phyloP scores from a whole-genome alignment of 2,113 vertebrate genomes.

The Erythrolamprus reginae region DNA sequence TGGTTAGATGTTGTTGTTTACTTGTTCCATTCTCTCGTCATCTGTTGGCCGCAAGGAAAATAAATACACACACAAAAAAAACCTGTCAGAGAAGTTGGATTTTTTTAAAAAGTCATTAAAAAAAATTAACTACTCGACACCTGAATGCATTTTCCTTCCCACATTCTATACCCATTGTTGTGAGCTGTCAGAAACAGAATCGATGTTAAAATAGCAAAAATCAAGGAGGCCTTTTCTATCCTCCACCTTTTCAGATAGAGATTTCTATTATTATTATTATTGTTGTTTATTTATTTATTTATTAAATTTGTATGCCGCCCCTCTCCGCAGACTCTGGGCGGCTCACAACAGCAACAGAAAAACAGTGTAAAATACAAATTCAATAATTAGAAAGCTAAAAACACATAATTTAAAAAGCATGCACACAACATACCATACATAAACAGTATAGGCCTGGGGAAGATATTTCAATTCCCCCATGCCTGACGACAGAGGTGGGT shows the following conservation, averaged over 20 bases:
- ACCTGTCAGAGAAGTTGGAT: neutral
- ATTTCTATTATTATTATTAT: too few relatives aligned
- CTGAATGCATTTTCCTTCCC: neutral
- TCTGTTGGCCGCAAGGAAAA: conserved; percentile 25
- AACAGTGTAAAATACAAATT: too few relatives aligned
- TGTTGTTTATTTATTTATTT: too few relatives aligned
- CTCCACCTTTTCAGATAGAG: neutral
- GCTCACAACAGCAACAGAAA: too few relatives aligned
- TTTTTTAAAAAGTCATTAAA: neutral
- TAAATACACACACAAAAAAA: neutral
- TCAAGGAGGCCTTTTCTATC: neutral
- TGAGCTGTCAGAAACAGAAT: neutral
- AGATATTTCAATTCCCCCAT: too few relatives aligned
- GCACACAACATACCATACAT: too few relatives aligned
- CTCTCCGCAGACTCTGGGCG: too few relatives aligned
- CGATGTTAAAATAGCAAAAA: neutral
- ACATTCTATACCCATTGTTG: neutral
- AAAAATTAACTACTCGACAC: neutral
- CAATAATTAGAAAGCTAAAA: too few relatives aligned
- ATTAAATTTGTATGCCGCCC: too few relatives aligned
- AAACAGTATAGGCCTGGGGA: too few relatives aligned
- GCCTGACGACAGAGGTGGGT: too few relatives aligned
- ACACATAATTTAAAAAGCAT: too few relatives aligned
- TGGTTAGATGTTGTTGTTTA: conserved; percentile 14
- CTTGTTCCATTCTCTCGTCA: conserved; percentile 8